phyloP scores from a whole-genome alignment of 2,888 invertebrate species.

The Himalopsyche japonica region DNA sequence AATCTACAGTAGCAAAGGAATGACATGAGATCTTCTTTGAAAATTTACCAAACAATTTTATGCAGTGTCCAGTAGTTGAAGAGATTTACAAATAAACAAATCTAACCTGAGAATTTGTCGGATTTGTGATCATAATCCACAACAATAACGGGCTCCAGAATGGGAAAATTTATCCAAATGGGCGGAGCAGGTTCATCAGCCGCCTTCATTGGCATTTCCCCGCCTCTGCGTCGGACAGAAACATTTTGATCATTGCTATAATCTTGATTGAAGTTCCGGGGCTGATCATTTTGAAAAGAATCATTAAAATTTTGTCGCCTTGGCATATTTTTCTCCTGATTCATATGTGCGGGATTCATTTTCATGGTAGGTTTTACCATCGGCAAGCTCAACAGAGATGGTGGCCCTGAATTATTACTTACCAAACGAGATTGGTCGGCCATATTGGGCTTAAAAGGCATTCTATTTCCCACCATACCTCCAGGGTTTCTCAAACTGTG shows the following conservation, averaged over 20 bases:
- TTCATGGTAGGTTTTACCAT: not conserved
- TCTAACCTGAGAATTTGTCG: slow-evolving; percentile 49
- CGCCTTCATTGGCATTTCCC: not conserved
- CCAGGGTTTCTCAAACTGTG: not conserved
- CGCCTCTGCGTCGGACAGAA: not conserved
- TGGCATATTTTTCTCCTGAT: not conserved
- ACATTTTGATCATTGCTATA: not conserved
- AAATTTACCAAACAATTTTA: too few species aligned
- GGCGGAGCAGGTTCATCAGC: slow-evolving; percentile 21
- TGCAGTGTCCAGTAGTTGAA: too few species aligned
- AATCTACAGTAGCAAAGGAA: too few species aligned
- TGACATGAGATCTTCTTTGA: too few species aligned
- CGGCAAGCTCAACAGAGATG: not conserved
- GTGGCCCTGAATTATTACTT: not conserved
- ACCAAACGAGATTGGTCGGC: not conserved
- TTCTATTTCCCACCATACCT: not conserved
- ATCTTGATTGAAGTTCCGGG: not conserved
- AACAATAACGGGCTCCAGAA: slow-evolving; percentile 64
- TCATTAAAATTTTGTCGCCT: not conserved
- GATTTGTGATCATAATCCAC: slow-evolving; percentile 74
- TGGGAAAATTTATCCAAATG: slow-evolving; percentile 54
- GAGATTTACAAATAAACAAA: not conserved
- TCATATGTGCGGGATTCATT: not conserved
- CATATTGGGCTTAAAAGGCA: not conserved
- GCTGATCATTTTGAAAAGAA: not conserved